These are phyloP conservation scores for Mormyrops attenuatus DNA, from an alignment of 2,797 vertebrate genomes.

Conservation along the genomic window DNA sequence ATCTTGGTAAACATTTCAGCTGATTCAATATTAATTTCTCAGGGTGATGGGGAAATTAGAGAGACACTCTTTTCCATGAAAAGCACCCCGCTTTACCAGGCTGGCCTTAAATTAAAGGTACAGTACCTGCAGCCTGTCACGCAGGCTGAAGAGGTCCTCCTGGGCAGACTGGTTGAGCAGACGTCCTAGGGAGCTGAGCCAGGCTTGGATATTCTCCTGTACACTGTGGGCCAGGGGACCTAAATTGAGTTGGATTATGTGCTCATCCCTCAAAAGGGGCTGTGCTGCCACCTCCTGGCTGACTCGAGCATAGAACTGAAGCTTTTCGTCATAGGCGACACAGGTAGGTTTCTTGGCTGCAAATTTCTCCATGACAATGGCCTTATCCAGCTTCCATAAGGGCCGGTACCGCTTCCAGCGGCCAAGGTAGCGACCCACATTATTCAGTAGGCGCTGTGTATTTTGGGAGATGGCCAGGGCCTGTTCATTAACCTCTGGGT, in stretches of 20 bases:
- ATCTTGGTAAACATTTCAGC: not conserved
- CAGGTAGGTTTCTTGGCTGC: slow-evolving; percentile 73
- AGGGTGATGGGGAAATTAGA: not conserved
- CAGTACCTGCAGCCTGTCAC: slow-evolving; percentile 72
- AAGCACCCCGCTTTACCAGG: not conserved
- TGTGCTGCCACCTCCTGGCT: slow-evolving; percentile 64
- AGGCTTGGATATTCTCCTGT: slow-evolving; percentile 68
- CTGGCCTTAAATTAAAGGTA: not conserved
- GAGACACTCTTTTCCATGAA: not conserved
- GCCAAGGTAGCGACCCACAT: slow-evolving; percentile 62
- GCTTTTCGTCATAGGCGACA: slow-evolving; percentile 74
- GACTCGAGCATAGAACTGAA: slow-evolving; percentile 72
- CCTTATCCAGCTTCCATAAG: slow-evolving; percentile 82
- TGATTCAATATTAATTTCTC: not conserved
- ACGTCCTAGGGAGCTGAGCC: slow-evolving; percentile 73
- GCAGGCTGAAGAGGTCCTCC: slow-evolving; percentile 69
- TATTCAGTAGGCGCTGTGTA: slow-evolving; percentile 65
- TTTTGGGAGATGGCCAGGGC: slow-evolving; percentile 69
- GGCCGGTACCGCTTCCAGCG: slow-evolving; percentile 76
- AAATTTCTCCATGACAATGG: slow-evolving; percentile 72
- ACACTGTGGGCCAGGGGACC: slow-evolving; percentile 64
- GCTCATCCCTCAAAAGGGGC: slow-evolving; percentile 64
- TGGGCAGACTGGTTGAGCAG: slow-evolving; percentile 75
- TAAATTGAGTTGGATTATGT: slow-evolving; percentile 73
- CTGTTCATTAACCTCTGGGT: slow-evolving; percentile 69